Base-by-base conservation (phyloP, 2,888 invertebrate species). In the Cephus pulcher region DNA sequence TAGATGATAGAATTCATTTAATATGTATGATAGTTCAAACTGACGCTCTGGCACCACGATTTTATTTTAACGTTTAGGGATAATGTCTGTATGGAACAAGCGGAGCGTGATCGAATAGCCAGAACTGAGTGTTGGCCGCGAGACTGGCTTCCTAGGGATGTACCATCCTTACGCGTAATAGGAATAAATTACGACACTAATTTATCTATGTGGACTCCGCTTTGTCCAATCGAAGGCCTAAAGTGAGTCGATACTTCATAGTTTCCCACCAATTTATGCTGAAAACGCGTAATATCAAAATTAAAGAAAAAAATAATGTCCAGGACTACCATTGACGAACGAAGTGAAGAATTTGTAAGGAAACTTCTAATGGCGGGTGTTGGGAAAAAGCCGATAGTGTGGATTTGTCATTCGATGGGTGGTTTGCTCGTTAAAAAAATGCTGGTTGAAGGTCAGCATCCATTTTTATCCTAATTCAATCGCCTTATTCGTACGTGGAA, bases 331-430 rank as follows among this genome's bases (percentile, higher is more conserved):
- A 93, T 97, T 82, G 94, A 94, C 81, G 93, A 94, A 70, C 93
- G 96, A 80, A 95, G 96, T 76, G 91, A 93, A 40, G 95, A 96
- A 79, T 92, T 97, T 76, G 90, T 95, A 23, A 93, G 94, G 33
- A 95, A 95, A 82, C 93, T 98, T 76, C 88, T 94, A 76, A 93
- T 93, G 85, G 95, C 97, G 34, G 96, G 96, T 76, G 94, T 99
- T 12, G 98, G 98, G 0, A 92, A 94, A 80, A 93, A 96, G 79
- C 97, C 98, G 0, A 94, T 98, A 37, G 94, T 98, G 56, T 99
- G 98, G 97, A 94, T 98, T 33, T 95, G 97, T 1, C 99, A 99
- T 93, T 98, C 98, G 3, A 98, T 98, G 98, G 99, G 99, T 80
- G 99, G 98, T 15, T 93, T 98, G 23, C 93, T 98, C 74, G 96